Evolutionary conservation across 2,113 vertebrate species (phyloP), one percentile per base, ranked within the genome.

Genomic region (Otolemur garnettii): DNA sequence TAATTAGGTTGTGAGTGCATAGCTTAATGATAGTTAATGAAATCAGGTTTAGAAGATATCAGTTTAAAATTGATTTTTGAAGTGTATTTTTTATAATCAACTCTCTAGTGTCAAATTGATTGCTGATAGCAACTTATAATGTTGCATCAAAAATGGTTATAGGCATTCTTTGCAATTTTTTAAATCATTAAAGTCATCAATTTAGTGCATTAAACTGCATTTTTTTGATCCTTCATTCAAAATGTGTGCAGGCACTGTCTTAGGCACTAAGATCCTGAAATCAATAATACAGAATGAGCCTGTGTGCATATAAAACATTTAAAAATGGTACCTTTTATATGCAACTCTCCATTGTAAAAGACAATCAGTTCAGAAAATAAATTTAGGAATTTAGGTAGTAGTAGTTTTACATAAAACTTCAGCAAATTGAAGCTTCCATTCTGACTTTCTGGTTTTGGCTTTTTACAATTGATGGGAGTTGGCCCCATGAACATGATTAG

Each of bases 31-130:
- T 35, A 93, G 91, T 75, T 95, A 80, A 90, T 95, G 72, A 97
- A 98, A 95, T 97, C 68, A 92, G 71, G 55, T 87, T 96, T 96
- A 69, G 64, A 50, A 90, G 68, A 83, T 86, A 92, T n/a, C 60
- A 42, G 62, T 97, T 97, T 89, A 79, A 97, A 94, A 93, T 77
- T 86, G 95, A 91, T 85, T 96, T 83, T 96, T 68, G 42, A 97
- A 97, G 45, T 92, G 21, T 45, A 4, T 80, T 92, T 69, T 92
- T 94, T 95, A 96, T 97, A 86, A 55, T 62, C 28, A 60, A 84
- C 21, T 95, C 13, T 96, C 42, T 75, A 22, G 18, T 86, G 74
- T 87, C 85, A 68, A 53, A 88, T 95, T 78, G 94, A 92, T 66
- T 84, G 28, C 60, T 89, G 94, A 62, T 26, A 93, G 1, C 69